Conservation (phyloP, 2,113 vertebrate genomes). For the Acrocephalus kingi region DNA sequence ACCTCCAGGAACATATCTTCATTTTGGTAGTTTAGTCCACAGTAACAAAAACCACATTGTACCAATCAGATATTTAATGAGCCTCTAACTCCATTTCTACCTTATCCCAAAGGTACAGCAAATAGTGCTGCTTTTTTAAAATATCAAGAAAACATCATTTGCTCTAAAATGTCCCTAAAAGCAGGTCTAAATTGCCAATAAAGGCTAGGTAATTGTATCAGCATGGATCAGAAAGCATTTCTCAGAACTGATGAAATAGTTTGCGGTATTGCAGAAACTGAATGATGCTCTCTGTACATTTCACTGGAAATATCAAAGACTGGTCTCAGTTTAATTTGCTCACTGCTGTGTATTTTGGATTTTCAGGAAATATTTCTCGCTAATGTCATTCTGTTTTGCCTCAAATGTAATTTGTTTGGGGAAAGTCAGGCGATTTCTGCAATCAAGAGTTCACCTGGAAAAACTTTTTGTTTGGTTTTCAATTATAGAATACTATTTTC, state of each 20-base stretch:
- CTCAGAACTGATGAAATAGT: slow-evolving; percentile 80
- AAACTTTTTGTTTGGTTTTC: slow-evolving; percentile 18
- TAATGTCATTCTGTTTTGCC: slow-evolving; percentile 58
- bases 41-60: slow-evolving; percentile 71
- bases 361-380: slow-evolving; percentile 59
- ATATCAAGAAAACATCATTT: slow-evolving; percentile 86
- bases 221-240: slow-evolving; percentile 87
- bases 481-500: background rate
- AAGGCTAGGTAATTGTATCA: slow-evolving; percentile 86
- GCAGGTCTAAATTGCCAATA: slow-evolving; percentile 87
- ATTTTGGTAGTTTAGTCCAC: slow-evolving; percentile 57
- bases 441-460: slow-evolving; percentile 34
- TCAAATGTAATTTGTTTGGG: slow-evolving; percentile 70
- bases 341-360: slow-evolving; percentile 66
- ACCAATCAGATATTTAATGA: slow-evolving; percentile 82
- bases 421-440: slow-evolving; percentile 43
- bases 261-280: slow-evolving; percentile 71
- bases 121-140: slow-evolving; percentile 80
- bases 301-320: slow-evolving; percentile 60
- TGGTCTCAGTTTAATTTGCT: slow-evolving; percentile 66
- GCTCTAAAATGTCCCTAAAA: slow-evolving; percentile 87
- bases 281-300: slow-evolving; percentile 51
- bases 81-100: slow-evolving; percentile 82
- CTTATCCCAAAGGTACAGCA: slow-evolving; percentile 83
- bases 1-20: slow-evolving; percentile 37